Evolutionary conservation across 2,113 vertebrate genomes (phyloP).

Genomic region (Channa argus): DNA sequence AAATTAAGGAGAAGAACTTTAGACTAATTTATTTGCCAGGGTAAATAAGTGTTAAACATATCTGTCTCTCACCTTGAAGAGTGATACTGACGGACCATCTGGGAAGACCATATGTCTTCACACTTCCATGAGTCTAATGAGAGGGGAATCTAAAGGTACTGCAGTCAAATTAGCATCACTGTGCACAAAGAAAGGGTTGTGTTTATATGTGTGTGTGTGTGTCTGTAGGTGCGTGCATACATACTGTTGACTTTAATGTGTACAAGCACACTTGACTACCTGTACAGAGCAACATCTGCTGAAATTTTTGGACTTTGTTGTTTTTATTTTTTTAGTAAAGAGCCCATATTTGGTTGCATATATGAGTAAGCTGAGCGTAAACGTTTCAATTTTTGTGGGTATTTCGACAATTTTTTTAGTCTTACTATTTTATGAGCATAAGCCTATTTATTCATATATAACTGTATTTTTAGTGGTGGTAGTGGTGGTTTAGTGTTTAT

Average conservation of each 20-base stretch:
- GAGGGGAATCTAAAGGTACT: slow-evolving; percentile 35
- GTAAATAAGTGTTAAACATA: slow-evolving; percentile 5
- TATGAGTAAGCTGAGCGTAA: neutral
- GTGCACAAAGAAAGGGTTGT: slow-evolving; percentile 7
- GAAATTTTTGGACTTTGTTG: neutral
- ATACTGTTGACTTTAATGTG: neutral
- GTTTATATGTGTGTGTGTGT: neutral
- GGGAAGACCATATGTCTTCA: slow-evolving; percentile 59
- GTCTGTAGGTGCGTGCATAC: neutral
- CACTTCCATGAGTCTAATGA: slow-evolving; percentile 48
- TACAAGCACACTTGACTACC: slow-evolving; percentile 15
- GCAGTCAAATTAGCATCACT: slow-evolving; percentile 32
- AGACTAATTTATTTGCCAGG: neutral
- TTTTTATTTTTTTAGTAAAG: neutral
- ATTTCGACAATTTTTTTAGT: neutral
- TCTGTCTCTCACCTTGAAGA: slow-evolving; percentile 58
- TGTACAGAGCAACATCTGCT: slow-evolving; percentile 23
- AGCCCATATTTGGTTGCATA: neutral
- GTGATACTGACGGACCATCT: slow-evolving; percentile 55
- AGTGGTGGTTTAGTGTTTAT: too few relatives aligned
- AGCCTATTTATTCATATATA: neutral
- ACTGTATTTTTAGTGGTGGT: too few relatives aligned
- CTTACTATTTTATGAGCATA: slow-evolving; percentile 13
- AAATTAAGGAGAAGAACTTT: neutral
- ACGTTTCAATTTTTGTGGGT: slow-evolving; percentile 3